These are phyloP conservation scores for Oophaga sylvatica DNA, from an alignment of 2,797 vertebrate genomes.

Conservation along the genomic window DNA sequence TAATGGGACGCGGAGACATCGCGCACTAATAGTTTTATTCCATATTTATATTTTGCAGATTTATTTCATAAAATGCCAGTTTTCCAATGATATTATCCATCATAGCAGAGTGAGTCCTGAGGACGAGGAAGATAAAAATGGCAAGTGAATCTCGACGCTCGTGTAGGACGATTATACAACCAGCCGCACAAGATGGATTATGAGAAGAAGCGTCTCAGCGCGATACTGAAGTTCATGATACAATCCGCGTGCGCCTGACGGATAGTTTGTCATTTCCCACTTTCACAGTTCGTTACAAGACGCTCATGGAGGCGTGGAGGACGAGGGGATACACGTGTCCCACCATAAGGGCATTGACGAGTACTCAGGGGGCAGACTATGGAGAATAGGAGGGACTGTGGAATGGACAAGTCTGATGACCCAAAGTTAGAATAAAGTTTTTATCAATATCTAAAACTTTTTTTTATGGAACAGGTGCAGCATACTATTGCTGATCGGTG, in stretches of 20 bases:
- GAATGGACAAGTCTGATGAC: too few species aligned
- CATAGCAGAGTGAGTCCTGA: constrained; percentile 24
- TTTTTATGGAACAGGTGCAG: too few species aligned
- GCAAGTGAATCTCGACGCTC: constrained; percentile 40
- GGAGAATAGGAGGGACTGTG: too few species aligned
- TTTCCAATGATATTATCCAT: constrained; percentile 47
- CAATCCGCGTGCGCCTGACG: constrained; percentile 35
- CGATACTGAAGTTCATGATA: constrained; percentile 58
- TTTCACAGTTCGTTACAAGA: constrained; percentile 1
- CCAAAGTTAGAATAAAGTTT: too few species aligned
- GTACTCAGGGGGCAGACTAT: not conserved
- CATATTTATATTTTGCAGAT: constrained; percentile 48
- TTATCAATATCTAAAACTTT: too few species aligned
- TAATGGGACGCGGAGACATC: constrained; percentile 25
- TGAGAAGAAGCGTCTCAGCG: constrained; percentile 41
- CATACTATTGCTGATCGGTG: too few species aligned
- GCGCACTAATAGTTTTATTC: constrained; percentile 36
- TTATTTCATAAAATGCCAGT: constrained; percentile 6
- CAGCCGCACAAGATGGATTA: constrained; percentile 52
- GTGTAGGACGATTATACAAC: constrained; percentile 17
- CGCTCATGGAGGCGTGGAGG: not conserved
- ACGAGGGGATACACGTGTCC: not conserved
- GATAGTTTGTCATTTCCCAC: constrained; percentile 56
- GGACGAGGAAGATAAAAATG: constrained; percentile 51
- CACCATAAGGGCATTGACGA: not conserved